Evolutionary conservation across 1,140 invertebrate genomes (phyloP).

Genomic region (Daktulosphaira vitifoliae): DNA sequence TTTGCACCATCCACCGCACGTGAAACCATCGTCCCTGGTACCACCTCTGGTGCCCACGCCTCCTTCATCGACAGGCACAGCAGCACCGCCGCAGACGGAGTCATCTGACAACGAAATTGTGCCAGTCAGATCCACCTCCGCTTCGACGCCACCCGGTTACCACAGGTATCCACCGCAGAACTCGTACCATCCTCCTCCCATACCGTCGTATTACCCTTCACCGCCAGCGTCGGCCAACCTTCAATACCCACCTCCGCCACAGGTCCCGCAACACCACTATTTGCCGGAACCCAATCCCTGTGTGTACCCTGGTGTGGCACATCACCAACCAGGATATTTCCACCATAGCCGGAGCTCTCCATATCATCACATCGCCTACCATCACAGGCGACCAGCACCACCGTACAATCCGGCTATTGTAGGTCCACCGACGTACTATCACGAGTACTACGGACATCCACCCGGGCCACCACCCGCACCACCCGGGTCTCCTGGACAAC

Average conservation of each 20-base stretch:
- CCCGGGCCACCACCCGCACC: conserved; percentile 40
- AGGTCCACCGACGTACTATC: conserved; percentile 36
- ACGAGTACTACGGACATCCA: conserved; percentile 43
- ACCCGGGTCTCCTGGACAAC: conserved; percentile 35
- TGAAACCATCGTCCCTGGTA: conserved; percentile 23
- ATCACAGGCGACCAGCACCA: conserved; percentile 44
- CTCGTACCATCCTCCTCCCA: conserved; percentile 41
- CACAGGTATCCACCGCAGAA: conserved; percentile 46
- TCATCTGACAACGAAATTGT: conserved; percentile 41
- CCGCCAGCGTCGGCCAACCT: conserved; percentile 37
- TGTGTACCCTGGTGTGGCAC: conserved; percentile 48
- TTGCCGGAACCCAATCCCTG: conserved; percentile 52
- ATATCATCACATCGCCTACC: conserved; percentile 40
- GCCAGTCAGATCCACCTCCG: conserved; percentile 43
- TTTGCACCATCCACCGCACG: conserved; percentile 35
- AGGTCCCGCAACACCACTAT: conserved; percentile 45
- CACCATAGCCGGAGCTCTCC: conserved; percentile 39
- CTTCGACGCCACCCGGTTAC: conserved; percentile 42
- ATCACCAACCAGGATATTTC: conserved; percentile 43
- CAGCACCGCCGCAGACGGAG: conserved; percentile 37
- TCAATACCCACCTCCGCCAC: conserved; percentile 42
- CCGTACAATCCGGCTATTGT: conserved; percentile 42
- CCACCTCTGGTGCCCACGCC: conserved; percentile 39
- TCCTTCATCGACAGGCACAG: conserved; percentile 39
- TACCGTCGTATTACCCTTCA: conserved; percentile 40